phyloP scores from a whole-genome alignment of 2,888 invertebrate species.

The Hypolimnas misippus region DNA sequence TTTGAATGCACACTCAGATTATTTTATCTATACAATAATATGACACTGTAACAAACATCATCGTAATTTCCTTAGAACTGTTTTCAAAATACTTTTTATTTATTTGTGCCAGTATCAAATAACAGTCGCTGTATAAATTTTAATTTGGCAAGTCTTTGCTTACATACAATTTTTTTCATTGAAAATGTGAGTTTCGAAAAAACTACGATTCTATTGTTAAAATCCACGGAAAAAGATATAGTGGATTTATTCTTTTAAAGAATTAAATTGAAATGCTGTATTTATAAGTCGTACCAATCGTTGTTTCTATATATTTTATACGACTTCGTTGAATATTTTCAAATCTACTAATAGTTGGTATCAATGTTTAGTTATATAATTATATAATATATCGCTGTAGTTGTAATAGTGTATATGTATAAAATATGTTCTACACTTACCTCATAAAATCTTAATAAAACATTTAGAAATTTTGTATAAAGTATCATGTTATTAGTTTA shows the following conservation, averaged over 20 bases:
- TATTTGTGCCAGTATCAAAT: too few species aligned
- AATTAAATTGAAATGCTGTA: not conserved
- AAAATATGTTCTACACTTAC: constrained; percentile 34
- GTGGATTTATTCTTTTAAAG: not conserved
- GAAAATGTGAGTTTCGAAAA: not conserved
- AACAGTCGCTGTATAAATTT: too few species aligned
- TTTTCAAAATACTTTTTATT: too few species aligned
- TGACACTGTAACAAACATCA: constrained; percentile 8
- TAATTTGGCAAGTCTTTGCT: too few species aligned
- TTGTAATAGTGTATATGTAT: constrained; percentile 13
- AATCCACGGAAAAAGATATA: not conserved
- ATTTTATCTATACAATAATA: not conserved
- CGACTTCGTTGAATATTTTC: constrained; percentile 27
- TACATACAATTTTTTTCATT: constrained; percentile 1
- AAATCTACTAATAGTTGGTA: constrained; percentile 36
- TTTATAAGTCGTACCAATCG: constrained; percentile 6
- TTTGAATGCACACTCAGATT: too few species aligned
- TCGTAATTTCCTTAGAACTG: too few species aligned
- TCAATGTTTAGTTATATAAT: constrained; percentile 31
- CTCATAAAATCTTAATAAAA: constrained; percentile 31
- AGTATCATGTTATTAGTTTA: constrained; percentile 30
- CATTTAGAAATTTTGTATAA: constrained; percentile 41
- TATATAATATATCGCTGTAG: constrained; percentile 32
- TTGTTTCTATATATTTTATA: constrained; percentile 29
- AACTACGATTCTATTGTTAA: not conserved